Evolutionary conservation across 2,888 invertebrate species (phyloP), one percentile per base, ranked within the genome.

Genomic region (Papilio demoleus): DNA sequence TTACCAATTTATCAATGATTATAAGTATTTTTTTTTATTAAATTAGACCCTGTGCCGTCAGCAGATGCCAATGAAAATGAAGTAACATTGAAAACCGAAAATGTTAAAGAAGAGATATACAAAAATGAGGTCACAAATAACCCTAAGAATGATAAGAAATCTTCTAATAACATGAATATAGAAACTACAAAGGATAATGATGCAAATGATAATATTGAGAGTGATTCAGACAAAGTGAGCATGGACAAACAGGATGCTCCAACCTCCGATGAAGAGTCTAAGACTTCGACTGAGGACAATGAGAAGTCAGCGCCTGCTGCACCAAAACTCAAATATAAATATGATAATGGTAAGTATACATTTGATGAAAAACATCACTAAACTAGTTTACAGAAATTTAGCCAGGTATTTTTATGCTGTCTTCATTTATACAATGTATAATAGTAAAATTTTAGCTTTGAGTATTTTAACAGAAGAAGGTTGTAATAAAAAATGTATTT

Each of bases 151-250:
- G 87, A 77, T 77, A 90, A 89, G 72, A 89, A 89, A 77, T 77
- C 85, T 67, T 80, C 79, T 50, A 87, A 79, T 74, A 85, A 86
- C n/a, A 75, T 84, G 84, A 84, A 76, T 73, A 85, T 77, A 79
- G 86, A 88, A 68, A 73, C 76, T 75, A 73, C 76, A 38, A 84
- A 85, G 76, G 86, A 87, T 72, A 70, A 75, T 19, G 88, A 88
- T 78, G 83, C 87, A 79, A 81, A 81, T 83, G 89, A 90, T 81
- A 92, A 91, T 84, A 90, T 90, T 80, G 91, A 88, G 85, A 84
- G 88, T 85, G 90, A 92, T 90, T 90, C 91, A 91, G 92, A 91
- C 86, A 88, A 88, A 82, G 80, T 88, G 84, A 85, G 81, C 81
- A 84, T 82, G 77, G 87, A 85, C 72, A 85, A 86, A 38, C 75